phyloP scores from a whole-genome alignment of 2,888 invertebrate genomes.

The Orchestes rusci region DNA sequence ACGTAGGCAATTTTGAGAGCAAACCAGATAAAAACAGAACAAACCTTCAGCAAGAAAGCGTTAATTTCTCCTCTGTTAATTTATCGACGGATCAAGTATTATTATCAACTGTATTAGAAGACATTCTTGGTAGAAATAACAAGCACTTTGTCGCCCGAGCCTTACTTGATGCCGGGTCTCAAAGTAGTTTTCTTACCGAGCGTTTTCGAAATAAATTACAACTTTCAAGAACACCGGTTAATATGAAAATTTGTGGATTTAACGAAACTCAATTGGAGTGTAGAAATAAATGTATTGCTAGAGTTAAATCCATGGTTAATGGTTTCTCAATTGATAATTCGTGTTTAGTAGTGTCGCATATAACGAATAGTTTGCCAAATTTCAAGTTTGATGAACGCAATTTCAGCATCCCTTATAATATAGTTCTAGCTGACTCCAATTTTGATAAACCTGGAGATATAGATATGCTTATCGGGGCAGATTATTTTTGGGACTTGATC shows the following conservation, averaged over 20 bases:
- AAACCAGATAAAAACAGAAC: not conserved
- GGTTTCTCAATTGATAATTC: not conserved
- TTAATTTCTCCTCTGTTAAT: not conserved
- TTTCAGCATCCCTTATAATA: slow-evolving; percentile 1
- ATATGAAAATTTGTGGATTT: slow-evolving; percentile 14
- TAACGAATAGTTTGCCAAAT: slow-evolving; percentile 12
- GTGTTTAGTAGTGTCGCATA: slow-evolving; percentile 13
- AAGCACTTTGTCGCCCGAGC: not conserved
- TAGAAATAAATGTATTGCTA: slow-evolving; percentile 2
- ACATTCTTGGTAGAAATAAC: slow-evolving; percentile 9
- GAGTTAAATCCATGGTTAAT: not conserved
- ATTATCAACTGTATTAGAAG: no score
- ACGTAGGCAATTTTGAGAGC: not conserved
- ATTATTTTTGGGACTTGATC: no score
- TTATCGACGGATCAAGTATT: not conserved
- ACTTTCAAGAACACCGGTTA: slow-evolving; percentile 1
- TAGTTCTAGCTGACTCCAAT: slow-evolving; percentile 2
- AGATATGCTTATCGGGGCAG: slow-evolving; percentile 1
- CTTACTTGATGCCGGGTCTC: not conserved
- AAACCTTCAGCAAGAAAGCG: not conserved
- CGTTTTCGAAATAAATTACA: slow-evolving; percentile 3
- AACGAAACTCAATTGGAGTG: slow-evolving; percentile 9
- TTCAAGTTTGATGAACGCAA: no score
- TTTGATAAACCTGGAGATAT: no score
- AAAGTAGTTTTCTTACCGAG: not conserved